Percentiles rank a stretch among this genome's conserved stretches.
These are phyloP conservation scores for Naso thynnoides DNA, from an alignment of 2,797 vertebrate species.

Conservation along the genomic window DNA sequence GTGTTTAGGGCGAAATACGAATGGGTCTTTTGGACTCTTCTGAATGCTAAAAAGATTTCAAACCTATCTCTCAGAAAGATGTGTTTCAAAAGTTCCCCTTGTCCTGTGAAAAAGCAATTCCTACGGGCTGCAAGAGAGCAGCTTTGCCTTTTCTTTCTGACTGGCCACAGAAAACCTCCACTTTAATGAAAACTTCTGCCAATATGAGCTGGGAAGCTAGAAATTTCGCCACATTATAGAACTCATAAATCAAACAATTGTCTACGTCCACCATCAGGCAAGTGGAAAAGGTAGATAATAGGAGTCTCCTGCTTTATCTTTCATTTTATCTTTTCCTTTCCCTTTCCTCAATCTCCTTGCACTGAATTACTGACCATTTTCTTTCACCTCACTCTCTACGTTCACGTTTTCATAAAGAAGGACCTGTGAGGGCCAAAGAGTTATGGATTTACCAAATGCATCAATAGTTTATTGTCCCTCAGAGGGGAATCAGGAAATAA, in stretches of 20 bases:
- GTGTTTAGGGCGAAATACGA: background rate
- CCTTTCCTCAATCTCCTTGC: constrained; percentile 21
- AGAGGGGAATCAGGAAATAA: constrained; percentile 68
- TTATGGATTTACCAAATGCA: constrained; percentile 70
- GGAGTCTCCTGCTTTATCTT: background rate
- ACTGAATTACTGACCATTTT: constrained; percentile 34
- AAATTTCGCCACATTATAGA: constrained; percentile 58
- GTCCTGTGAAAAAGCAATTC: constrained; percentile 3
- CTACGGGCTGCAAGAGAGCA: background rate
- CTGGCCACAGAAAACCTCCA: constrained; percentile 33
- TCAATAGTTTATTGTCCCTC: constrained; percentile 69
- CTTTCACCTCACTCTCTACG: constrained; percentile 32
- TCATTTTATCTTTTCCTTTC: constrained; percentile 28
- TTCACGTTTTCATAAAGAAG: constrained; percentile 27
- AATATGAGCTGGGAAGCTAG: constrained; percentile 32
- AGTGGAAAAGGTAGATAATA: constrained; percentile 50
- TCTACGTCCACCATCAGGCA: constrained; percentile 42
- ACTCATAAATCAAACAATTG: constrained; percentile 68
- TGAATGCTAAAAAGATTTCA: constrained; percentile 16
- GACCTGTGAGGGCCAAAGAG: constrained; percentile 52
- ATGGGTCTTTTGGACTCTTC: constrained; percentile 6
- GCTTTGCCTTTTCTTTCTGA: constrained; percentile 41
- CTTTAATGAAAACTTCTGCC: constrained; percentile 57
- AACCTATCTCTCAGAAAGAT: constrained; percentile 7
- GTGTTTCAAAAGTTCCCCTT: constrained; percentile 38